A percentile compares a stretch with the other conserved stretches of the same genome.
Conservation (phyloP, 2,113 vertebrate species). For the Seriola aureovittata region DNA sequence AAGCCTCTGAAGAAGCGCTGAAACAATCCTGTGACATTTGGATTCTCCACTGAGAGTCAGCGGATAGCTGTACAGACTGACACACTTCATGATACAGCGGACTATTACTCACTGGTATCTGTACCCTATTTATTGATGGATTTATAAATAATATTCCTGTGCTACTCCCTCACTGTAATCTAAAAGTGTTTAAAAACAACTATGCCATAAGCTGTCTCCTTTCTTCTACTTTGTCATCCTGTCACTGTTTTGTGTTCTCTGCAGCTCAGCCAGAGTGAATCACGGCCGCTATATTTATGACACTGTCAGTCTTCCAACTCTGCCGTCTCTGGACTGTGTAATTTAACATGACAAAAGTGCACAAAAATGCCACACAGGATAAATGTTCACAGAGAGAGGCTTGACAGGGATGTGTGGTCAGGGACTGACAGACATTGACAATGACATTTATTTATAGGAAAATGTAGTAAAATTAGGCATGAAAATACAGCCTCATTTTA, state of each 20-base stretch:
- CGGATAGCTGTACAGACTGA: no score
- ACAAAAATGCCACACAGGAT: slow-evolving; percentile 26
- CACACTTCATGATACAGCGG: no score
- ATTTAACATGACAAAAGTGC: slow-evolving; percentile 66
- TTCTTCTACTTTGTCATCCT: slow-evolving; percentile 8
- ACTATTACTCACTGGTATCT: no score
- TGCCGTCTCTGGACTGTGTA: slow-evolving; percentile 55
- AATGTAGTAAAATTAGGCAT: neutral
- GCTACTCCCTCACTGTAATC: neutral
- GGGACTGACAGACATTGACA: neutral
- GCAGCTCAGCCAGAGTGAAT: slow-evolving; percentile 50
- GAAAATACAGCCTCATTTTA: neutral
- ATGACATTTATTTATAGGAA: neutral
- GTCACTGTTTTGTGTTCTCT: slow-evolving; percentile 36
- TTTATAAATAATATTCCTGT: neutral
- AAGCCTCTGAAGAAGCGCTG: no score
- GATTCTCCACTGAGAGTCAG: no score
- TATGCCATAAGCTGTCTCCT: neutral
- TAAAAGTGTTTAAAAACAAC: neutral
- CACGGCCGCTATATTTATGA: slow-evolving; percentile 50
- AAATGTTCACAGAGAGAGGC: neutral
- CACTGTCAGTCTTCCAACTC: slow-evolving; percentile 47
- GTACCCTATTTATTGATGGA: no score
- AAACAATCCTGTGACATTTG: no score
- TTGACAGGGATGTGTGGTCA: slow-evolving; percentile 11